Evolutionary conservation across 2,113 vertebrate species (phyloP).

Genomic region (Narcine bancroftii): DNA sequence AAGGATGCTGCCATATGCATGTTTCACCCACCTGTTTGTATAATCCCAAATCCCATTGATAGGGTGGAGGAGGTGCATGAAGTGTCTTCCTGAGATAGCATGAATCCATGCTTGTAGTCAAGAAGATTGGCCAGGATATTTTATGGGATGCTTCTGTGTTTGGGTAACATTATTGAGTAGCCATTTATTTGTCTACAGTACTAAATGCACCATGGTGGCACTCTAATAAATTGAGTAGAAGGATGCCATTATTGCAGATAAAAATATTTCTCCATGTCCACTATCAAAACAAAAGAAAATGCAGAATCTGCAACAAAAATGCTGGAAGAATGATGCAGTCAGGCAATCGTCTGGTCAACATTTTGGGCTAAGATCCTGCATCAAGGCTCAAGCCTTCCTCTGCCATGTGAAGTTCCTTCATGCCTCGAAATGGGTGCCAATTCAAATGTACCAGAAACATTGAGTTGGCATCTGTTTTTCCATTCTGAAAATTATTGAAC

Average conservation of each 20-base stretch:
- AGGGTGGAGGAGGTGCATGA: background rate
- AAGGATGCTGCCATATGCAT: background rate
- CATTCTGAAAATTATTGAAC: background rate
- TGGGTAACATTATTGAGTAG: background rate
- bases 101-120: background rate
- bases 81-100: background rate
- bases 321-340: too few relatives aligned
- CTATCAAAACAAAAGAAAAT: background rate
- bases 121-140: background rate
- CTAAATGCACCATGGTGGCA: background rate
- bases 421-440: background rate
- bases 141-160: too few relatives aligned
- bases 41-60: background rate
- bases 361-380: too few relatives aligned
- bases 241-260: background rate
- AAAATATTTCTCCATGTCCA: background rate
- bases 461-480: background rate
- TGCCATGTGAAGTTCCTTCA: background rate
- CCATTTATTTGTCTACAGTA: background rate
- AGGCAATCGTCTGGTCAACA: too few relatives aligned
- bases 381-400: too few relatives aligned
- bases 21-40: background rate
- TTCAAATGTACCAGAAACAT: background rate
- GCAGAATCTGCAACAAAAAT: too few relatives aligned
- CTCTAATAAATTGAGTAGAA: background rate